Percentiles rank a stretch among this genome's conserved stretches.
Evolutionary conservation across 2,113 vertebrate genomes (phyloP).

Genomic region (Vimba vimba): DNA sequence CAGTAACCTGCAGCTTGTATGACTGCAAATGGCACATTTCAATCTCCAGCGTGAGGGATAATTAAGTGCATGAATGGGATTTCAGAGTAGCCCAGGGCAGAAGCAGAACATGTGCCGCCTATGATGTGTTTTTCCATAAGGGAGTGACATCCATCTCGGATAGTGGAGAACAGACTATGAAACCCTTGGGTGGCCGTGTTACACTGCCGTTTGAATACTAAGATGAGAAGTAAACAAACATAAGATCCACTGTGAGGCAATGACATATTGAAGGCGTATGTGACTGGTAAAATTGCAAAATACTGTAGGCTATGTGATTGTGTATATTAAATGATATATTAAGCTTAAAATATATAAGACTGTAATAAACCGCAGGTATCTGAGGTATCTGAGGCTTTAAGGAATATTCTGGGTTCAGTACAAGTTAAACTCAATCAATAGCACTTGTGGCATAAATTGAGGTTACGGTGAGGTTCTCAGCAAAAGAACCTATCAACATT

Average conservation of each 20-base stretch:
- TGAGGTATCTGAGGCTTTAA: not conserved
- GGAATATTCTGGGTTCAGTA: not conserved
- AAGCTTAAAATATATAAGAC: not conserved
- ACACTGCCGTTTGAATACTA: constrained; percentile 58
- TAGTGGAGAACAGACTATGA: constrained; percentile 48
- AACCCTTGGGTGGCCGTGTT: constrained; percentile 56
- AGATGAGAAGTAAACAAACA: constrained; percentile 52
- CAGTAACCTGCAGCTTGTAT: constrained; percentile 30
- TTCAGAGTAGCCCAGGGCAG: constrained; percentile 39
- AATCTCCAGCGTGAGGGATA: constrained; percentile 30
- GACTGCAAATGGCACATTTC: constrained; percentile 16
- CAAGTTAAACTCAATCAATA: not conserved
- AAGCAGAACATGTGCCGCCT: constrained; percentile 54
- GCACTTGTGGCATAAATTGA: not conserved
- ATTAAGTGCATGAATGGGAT: constrained; percentile 42
- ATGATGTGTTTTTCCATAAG: constrained; percentile 51
- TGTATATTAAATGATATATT: not conserved
- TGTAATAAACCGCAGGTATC: not conserved
- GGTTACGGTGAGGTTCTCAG: too few relatives aligned
- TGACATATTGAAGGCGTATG: constrained; percentile 60
- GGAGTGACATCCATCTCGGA: constrained; percentile 60
- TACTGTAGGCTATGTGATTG: not conserved
- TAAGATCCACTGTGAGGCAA: constrained; percentile 42
- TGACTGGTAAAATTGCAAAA: constrained; percentile 39
- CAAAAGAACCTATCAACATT: too few relatives aligned